Evolutionary conservation across 1,140 invertebrate species (phyloP).

Genomic region (Eupeodes corollae): DNA sequence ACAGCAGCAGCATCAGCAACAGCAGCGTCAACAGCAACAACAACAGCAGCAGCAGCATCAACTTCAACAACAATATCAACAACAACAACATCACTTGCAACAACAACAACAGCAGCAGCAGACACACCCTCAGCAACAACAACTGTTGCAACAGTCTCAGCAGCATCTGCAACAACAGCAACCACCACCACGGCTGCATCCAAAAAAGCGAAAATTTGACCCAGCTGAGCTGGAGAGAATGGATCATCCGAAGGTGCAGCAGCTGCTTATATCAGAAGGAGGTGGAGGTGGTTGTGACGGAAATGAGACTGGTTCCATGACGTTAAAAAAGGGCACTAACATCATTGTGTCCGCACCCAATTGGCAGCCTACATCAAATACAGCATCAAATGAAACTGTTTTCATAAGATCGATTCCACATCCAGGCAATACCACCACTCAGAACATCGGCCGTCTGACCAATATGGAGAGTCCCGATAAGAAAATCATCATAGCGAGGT

Average conservation of each 20-base stretch:
- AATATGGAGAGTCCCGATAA: constrained; percentile 9
- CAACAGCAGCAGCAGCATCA: constrained; percentile 22
- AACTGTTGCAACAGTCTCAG: constrained; percentile 16
- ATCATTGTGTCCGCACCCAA: not conserved
- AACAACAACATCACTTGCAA: constrained; percentile 12
- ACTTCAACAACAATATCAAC: constrained; percentile 26
- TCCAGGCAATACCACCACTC: too few relatives aligned
- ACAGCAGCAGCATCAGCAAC: constrained; percentile 8
- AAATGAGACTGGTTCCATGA: constrained; percentile 1
- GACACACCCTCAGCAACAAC: constrained; percentile 9
- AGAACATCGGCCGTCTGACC: too few relatives aligned
- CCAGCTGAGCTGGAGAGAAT: constrained; percentile 67
- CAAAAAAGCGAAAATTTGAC: constrained; percentile 82
- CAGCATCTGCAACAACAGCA: constrained; percentile 20
- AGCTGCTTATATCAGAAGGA: not conserved
- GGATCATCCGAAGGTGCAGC: constrained; percentile 28
- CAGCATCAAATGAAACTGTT: too few relatives aligned
- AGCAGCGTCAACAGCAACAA: constrained; percentile 10
- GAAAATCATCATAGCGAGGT: constrained; percentile 11
- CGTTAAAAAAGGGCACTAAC: too few relatives aligned
- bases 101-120: constrained; percentile 9
- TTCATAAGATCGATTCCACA: too few relatives aligned
- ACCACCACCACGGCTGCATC: constrained; percentile 55
- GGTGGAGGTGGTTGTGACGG: not conserved
- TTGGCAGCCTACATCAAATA: not conserved